phyloP scores from a whole-genome alignment of 2,888 invertebrate species.

The Notodonta ziczac region DNA sequence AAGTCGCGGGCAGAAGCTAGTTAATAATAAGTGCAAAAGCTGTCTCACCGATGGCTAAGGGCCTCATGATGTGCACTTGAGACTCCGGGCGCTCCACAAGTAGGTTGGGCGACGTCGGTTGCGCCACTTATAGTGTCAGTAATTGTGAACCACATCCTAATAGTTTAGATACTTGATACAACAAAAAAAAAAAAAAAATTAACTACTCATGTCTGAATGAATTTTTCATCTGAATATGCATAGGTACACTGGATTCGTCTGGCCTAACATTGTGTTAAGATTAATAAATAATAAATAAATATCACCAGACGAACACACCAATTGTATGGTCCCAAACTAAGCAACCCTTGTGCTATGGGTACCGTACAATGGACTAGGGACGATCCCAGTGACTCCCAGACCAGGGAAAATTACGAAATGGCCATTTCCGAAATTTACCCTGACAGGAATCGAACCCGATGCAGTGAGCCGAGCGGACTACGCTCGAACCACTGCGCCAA shows the following conservation, averaged over 20 bases:
- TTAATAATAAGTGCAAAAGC: conserved; percentile 17
- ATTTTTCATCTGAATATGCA: background rate
- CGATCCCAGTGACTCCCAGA: too few relatives aligned
- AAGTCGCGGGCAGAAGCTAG: too few relatives aligned
- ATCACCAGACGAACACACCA: too few relatives aligned
- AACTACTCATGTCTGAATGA: background rate
- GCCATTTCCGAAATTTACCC: too few relatives aligned
- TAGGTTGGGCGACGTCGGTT: conserved; percentile 42
- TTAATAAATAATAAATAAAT: too few relatives aligned
- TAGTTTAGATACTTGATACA: conserved; percentile 55
- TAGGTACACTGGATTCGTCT: background rate
- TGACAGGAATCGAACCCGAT: too few relatives aligned
- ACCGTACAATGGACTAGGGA: too few relatives aligned
- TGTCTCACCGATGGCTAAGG: conserved; percentile 55
- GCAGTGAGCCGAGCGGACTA: too few relatives aligned
- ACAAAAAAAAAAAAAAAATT: background rate
- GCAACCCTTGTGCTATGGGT: too few relatives aligned
- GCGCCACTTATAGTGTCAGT: conserved; percentile 65
- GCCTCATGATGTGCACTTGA: conserved; percentile 57
- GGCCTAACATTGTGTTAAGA: background rate
- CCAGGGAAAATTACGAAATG: too few relatives aligned
- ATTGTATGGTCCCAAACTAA: too few relatives aligned
- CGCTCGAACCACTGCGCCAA: too few relatives aligned
- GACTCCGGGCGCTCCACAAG: conserved; percentile 37
- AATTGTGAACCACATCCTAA: conserved; percentile 44